Conservation (phyloP, 2,113 vertebrate species). For the Chaetorhynchus papuensis region DNA sequence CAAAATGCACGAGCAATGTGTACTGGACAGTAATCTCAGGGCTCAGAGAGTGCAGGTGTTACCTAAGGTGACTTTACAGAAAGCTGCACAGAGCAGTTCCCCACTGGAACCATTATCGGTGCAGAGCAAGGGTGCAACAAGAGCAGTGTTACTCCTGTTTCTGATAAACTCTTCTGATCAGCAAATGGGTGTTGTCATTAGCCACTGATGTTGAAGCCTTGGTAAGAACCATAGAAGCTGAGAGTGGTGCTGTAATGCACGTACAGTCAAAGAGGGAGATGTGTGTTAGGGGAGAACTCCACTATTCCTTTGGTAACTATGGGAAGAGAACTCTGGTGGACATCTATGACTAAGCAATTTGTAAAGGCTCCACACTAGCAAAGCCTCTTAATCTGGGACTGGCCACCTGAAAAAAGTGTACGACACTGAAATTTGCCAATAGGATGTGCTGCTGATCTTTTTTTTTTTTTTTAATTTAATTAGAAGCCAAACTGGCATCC, state of each 20-base stretch:
- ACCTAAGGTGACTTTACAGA: not conserved
- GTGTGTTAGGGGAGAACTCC: not conserved
- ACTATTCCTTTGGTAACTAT: not conserved
- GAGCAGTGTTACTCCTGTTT: not conserved
- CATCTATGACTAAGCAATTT: not conserved
- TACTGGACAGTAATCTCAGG: not conserved
- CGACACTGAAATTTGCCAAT: not conserved
- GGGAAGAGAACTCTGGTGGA: not conserved
- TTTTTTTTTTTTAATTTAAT: not conserved
- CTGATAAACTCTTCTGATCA: not conserved
- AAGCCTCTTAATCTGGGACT: not conserved
- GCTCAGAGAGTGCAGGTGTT: not conserved
- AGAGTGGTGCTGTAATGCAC: rapidly evolving
- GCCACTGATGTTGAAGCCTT: not conserved
- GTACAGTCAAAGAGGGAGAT: not conserved
- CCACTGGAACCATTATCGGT: rapidly evolving
- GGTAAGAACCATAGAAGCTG: not conserved
- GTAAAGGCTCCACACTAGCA: not conserved
- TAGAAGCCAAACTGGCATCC: not conserved
- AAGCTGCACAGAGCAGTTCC: not conserved
- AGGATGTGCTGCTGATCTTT: not conserved
- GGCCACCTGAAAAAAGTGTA: not conserved
- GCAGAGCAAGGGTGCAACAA: not conserved
- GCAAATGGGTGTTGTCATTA: not conserved
- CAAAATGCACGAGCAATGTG: not conserved